phyloP scores from a whole-genome alignment of 2,797 vertebrate species.

The Lindbergichthys nudifrons region DNA sequence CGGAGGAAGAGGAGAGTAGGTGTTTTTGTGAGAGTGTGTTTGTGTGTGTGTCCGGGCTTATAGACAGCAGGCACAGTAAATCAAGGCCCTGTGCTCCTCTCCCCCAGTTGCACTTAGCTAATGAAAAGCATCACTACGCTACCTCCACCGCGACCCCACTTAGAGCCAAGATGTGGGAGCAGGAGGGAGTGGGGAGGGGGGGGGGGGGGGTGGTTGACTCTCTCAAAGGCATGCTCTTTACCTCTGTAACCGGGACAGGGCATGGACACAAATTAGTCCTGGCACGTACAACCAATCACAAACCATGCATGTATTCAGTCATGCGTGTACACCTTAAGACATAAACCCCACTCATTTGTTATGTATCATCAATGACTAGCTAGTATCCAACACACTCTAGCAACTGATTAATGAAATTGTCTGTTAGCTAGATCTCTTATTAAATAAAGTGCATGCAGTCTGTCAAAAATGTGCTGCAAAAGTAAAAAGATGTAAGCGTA shows the following conservation, averaged over 20 bases:
- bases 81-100: conserved; percentile 72
- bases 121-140: conserved; percentile 79
- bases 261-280: conserved; percentile 42
- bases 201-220: not conserved
- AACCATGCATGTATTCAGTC: conserved; percentile 4
- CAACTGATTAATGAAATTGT: no score
- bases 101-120: conserved; percentile 82
- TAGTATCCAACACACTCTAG: not conserved
- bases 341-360: not conserved
- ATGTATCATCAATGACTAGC: not conserved
- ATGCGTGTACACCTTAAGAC: not conserved
- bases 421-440: no score
- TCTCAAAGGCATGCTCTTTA: conserved; percentile 64
- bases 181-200: not conserved
- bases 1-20: conserved; percentile 36
- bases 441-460: no score
- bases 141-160: conserved; percentile 75
- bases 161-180: conserved; percentile 59
- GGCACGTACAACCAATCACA: conserved; percentile 12
- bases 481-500: no score
- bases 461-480: no score
- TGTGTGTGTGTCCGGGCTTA: conserved; percentile 50
- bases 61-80: conserved; percentile 72
- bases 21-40: conserved; percentile 31
- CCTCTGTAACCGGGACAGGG: conserved; percentile 42